phyloP scores from a whole-genome alignment of 2,888 invertebrate genomes.

The Myopa testacea region DNA sequence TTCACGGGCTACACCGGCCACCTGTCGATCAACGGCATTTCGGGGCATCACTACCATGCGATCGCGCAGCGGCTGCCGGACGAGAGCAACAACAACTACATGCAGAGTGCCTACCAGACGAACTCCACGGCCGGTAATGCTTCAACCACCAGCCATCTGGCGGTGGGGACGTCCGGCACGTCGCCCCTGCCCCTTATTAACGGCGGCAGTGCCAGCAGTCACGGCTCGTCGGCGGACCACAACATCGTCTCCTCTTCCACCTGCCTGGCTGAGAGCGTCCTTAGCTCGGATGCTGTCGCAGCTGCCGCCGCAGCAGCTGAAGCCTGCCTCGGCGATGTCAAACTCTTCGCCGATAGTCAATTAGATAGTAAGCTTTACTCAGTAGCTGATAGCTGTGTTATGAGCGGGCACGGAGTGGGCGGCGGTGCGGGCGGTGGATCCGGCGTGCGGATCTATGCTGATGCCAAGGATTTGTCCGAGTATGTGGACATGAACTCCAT shows the following conservation, averaged over 20 bases:
- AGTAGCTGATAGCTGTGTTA: slow-evolving; percentile 69
- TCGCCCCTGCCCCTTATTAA: slow-evolving; percentile 44
- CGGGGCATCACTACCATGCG: slow-evolving; percentile 88
- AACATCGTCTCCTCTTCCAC: slow-evolving; percentile 82
- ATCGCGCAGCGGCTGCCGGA: slow-evolving; percentile 82
- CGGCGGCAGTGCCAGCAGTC: slow-evolving; percentile 51
- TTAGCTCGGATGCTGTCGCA: slow-evolving; percentile 64
- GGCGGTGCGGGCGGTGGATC: slow-evolving; percentile 62
- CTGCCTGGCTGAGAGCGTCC: slow-evolving; percentile 75
- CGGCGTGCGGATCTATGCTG: slow-evolving; percentile 65
- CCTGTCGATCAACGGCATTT: slow-evolving; percentile 87
- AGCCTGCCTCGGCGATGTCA: slow-evolving; percentile 72
- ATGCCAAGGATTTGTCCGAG: slow-evolving; percentile 66
- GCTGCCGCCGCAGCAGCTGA: slow-evolving; percentile 59
- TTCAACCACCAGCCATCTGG: slow-evolving; percentile 49
- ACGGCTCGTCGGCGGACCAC: slow-evolving; percentile 71
- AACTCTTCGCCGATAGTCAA: slow-evolving; percentile 72
- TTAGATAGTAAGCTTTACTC: slow-evolving; percentile 71
- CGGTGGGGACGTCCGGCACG: slow-evolving; percentile 52
- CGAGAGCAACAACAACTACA: slow-evolving; percentile 80
- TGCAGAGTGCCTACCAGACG: slow-evolving; percentile 72
- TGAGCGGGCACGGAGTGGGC: slow-evolving; percentile 53
- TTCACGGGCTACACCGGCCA: slow-evolving; percentile 89
- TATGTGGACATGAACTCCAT: slow-evolving; percentile 78
- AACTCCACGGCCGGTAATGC: slow-evolving; percentile 43